Percentiles rank a stretch among this genome's conserved stretches.
phyloP scores from a whole-genome alignment of 2,113 vertebrate genomes.

The Notiomystis cincta region DNA sequence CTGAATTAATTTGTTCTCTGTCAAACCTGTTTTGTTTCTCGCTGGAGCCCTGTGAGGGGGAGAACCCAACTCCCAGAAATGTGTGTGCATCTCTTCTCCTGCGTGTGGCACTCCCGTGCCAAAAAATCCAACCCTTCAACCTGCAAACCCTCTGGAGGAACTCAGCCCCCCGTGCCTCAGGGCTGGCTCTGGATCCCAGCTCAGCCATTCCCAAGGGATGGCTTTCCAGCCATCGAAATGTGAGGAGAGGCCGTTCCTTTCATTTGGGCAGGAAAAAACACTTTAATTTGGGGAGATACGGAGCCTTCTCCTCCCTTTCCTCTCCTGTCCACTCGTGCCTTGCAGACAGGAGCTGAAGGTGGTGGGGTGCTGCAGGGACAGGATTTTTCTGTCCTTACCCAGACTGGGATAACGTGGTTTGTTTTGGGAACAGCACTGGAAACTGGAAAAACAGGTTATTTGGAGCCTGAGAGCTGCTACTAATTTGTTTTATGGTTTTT shows the following conservation, averaged over 20 bases:
- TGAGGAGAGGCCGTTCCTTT: not conserved
- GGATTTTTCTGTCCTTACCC: not conserved
- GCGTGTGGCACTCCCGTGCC: not conserved
- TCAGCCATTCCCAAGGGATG: not conserved
- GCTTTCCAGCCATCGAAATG: not conserved
- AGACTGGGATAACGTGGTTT: not conserved
- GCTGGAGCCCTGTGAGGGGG: not conserved
- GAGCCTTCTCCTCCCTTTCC: not conserved
- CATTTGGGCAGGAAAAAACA: not conserved
- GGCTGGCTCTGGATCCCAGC: not conserved
- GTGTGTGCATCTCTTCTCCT: not conserved
- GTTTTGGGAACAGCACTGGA: not conserved
- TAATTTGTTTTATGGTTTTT: not conserved
- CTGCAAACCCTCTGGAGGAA: not conserved
- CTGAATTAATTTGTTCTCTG: slow-evolving; percentile 20
- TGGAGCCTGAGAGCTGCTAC: not conserved
- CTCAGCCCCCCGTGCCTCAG: rapidly evolving
- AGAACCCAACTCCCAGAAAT: not conserved
- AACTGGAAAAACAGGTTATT: not conserved
- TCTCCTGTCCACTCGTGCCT: not conserved
- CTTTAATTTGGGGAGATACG: not conserved
- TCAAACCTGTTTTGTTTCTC: slow-evolving; percentile 23
- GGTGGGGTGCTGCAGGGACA: not conserved
- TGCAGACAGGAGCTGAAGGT: not conserved
- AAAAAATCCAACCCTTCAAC: not conserved